Base-by-base conservation (phyloP, 2,888 invertebrate genomes). In the Drosophila siamana region DNA sequence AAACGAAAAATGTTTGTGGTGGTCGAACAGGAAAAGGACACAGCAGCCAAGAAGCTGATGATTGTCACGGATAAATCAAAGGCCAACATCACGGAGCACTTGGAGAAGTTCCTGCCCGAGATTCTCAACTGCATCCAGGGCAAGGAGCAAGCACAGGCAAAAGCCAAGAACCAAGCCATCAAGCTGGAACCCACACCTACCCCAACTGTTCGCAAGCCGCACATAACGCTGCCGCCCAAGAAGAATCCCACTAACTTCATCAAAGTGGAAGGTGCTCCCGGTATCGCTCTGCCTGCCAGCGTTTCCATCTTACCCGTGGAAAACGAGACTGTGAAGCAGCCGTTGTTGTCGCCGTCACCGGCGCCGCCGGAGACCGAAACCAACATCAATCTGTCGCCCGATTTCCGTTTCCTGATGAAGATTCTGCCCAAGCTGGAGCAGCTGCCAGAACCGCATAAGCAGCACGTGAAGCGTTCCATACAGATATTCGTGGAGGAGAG, bases 381-480 rank as follows among this genome's bases (percentile, higher is more conserved):
- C 6, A 91, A 90, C 43, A 91, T 91, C 0, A 91, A 91, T 64
- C 74, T 91, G 2, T 91, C 92, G 11, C 84, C 91, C 1, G 91
- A 91, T 59, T 92, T 91, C 68, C 81, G 91, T 3, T 91, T 91
- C 13, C 89, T 91, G 0, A 91, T 92, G 91, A 92, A 92, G 74
- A 91, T 91, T 80, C 63, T 91, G 56, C 91, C 92, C 15, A 90
- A 89, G 28, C 41, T 91, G 70, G 91, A 91, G 63, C 88, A 90
- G 36, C 86, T 92, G 44, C 86, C 89, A 4, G 92, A 92, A 51
- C 90, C 91, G 9, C 85, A 90, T 22, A 91, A 92, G 43, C 88
- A 82, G 30, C 86, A 91, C 54, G 92, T 91, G n/a, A 92, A 91
- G 70, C 84, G 80, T 38, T 88, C 88, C 51, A 91, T 91, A 60